Evolutionary conservation across 2,113 vertebrate genomes (phyloP).

Genomic region (Tachysurus fulvidraco): DNA sequence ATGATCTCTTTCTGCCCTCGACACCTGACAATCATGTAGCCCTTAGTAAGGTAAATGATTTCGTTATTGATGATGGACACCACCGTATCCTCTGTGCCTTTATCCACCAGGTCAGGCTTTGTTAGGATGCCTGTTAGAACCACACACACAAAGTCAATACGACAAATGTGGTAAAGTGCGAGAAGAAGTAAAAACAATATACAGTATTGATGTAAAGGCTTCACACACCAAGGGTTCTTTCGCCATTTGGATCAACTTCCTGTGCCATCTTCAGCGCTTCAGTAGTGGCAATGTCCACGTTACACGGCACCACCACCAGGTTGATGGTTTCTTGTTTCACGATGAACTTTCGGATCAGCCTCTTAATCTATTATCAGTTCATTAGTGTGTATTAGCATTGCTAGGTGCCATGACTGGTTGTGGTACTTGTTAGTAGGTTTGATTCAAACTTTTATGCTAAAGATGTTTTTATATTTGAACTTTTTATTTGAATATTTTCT

Average conservation of each 20-base stretch:
- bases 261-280: conserved; percentile 90
- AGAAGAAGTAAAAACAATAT: neutral
- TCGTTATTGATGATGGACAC: conserved; percentile 76
- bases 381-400: neutral
- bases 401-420: neutral
- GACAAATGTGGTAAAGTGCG: neutral
- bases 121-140: conserved; percentile 81
- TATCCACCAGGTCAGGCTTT: conserved; percentile 88
- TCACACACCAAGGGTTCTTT: conserved; percentile 83
- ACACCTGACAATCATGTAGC: conserved; percentile 90
- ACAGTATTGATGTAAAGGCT: neutral
- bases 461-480: too few relatives aligned
- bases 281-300: conserved; percentile 90
- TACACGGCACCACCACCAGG: conserved; percentile 85
- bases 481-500: neutral
- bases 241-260: conserved; percentile 81
- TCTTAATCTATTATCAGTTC: conserved; percentile 76
- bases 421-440: neutral
- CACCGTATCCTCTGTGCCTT: conserved; percentile 75
- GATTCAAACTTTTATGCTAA: neutral
- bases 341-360: conserved; percentile 78
- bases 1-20: conserved; percentile 81
- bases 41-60: conserved; percentile 79
- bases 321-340: conserved; percentile 83
- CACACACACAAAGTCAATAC: neutral